phyloP scores from a whole-genome alignment of 2,888 invertebrate genomes.

The Thymelicus lineola region DNA sequence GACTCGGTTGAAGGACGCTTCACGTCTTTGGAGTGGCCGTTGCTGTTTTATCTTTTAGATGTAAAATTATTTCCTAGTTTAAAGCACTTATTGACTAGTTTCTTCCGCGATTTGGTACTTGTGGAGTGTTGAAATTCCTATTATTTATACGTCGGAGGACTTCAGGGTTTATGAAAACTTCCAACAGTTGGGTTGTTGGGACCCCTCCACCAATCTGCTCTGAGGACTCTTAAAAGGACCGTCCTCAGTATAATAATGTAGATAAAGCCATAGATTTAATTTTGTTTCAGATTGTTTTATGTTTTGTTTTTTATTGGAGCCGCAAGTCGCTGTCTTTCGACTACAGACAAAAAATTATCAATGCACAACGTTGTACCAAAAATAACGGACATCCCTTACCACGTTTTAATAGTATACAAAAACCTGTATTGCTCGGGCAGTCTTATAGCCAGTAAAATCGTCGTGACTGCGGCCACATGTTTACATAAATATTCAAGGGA shows the following conservation, averaged over 20 bases:
- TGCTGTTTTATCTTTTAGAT: constrained; percentile 14
- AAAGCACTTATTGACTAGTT: too few relatives aligned
- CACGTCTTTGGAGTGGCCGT: constrained; percentile 20
- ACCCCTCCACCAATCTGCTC: too few relatives aligned
- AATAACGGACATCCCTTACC: constrained; percentile 57
- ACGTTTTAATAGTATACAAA: constrained; percentile 63
- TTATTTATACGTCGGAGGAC: too few relatives aligned
- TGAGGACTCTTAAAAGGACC: too few relatives aligned
- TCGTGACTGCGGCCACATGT: constrained; percentile 69
- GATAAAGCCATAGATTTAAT: constrained; percentile 11
- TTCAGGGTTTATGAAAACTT: too few relatives aligned
- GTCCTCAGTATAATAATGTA: too few relatives aligned
- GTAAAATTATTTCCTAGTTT: too few relatives aligned
- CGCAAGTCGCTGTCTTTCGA: constrained; percentile 43
- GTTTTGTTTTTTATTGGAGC: constrained; percentile 6
- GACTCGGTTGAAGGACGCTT: constrained; percentile 28
- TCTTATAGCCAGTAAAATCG: constrained; percentile 61
- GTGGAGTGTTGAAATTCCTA: too few relatives aligned
- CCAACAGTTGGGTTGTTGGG: too few relatives aligned
- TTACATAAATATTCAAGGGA: constrained; percentile 47
- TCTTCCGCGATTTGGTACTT: too few relatives aligned
- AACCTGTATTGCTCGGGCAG: constrained; percentile 68
- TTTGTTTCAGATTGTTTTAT: constrained; percentile 19
- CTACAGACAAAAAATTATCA: constrained; percentile 16
- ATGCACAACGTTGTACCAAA: constrained; percentile 20